Evolutionary conservation across 37 sponge, comb jelly and placozoan species (phyloP).

Genomic region (Lycopodina hypogea): DNA sequence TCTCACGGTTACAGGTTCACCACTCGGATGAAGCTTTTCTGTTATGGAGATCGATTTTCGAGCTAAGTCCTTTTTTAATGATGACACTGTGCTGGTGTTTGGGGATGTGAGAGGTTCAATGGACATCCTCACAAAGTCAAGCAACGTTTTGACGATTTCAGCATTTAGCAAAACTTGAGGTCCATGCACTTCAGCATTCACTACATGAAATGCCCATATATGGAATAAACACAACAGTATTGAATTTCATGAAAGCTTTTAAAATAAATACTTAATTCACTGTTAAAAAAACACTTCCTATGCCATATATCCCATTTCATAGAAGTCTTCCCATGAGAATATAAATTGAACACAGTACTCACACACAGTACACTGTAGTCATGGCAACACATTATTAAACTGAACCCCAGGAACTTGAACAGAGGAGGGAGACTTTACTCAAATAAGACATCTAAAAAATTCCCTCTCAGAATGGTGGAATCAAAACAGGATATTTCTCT

Average conservation of each 20-base stretch:
- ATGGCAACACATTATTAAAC: too few species aligned
- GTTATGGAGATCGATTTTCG: not conserved
- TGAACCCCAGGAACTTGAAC: too few species aligned
- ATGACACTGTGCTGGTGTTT: not conserved
- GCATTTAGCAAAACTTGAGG: slow-evolving; percentile 47
- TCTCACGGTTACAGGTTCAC: not conserved
- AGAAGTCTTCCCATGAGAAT: too few species aligned
- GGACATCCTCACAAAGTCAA: slow-evolving; percentile 25
- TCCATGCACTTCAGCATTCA: slow-evolving; percentile 14
- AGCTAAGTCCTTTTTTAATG: not conserved
- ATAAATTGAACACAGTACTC: too few species aligned
- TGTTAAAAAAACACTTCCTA: too few species aligned
- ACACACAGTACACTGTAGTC: too few species aligned
- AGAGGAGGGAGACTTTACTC: too few species aligned
- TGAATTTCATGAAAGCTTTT: not conserved
- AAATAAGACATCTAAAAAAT: too few species aligned
- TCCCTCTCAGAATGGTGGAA: too few species aligned
- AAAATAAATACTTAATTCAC: not conserved
- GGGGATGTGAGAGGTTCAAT: slow-evolving; percentile 22
- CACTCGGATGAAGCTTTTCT: not conserved
- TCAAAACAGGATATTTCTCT: too few species aligned
- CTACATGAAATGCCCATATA: slow-evolving; percentile 14
- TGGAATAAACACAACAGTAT: not conserved
- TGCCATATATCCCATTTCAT: too few species aligned
- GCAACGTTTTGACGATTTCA: slow-evolving; percentile 36